phyloP scores from a whole-genome alignment of 35 echinoderm and acorn worm genomes.

The Acanthaster planci region DNA sequence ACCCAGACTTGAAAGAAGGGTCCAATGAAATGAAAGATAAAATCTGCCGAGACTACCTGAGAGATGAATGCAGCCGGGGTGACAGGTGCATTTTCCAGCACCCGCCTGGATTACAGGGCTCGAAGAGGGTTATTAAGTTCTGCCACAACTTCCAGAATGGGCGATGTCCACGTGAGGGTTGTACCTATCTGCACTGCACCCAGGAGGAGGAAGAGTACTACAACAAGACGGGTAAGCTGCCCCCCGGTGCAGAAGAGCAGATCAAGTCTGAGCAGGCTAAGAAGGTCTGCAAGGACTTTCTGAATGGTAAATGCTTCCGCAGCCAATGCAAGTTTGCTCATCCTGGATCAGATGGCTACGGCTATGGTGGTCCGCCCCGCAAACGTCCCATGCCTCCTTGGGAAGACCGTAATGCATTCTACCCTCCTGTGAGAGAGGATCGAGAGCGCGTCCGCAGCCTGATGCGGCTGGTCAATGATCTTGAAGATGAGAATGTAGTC shows the following conservation, averaged over 20 bases:
- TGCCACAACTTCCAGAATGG: conserved; percentile 93
- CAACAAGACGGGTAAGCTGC: conserved; percentile 68
- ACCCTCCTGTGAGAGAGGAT: conserved; percentile 40
- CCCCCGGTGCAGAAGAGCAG: conserved; percentile 55
- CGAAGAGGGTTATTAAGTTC: conserved; percentile 57
- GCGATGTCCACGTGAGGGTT: conserved; percentile 70
- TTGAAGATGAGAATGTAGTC: conserved; percentile 83
- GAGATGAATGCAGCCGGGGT: conserved; percentile 94
- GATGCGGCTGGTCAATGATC: conserved; percentile 14
- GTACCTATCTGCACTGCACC: conserved; percentile 86
- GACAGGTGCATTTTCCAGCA: conserved; percentile 82
- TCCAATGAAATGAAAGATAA: conserved; percentile 1
- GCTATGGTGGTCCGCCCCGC: conserved; percentile 60
- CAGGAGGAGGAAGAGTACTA: conserved; percentile 89
- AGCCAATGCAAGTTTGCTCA: conserved; percentile 84
- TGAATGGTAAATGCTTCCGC: conserved; percentile 73
- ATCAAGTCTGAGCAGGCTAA: conserved; percentile 39
- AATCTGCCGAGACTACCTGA: conserved; percentile 90
- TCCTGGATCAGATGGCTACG: conserved; percentile 62
- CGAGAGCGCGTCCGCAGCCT: conserved; percentile 71
- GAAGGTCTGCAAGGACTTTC: conserved; percentile 76
- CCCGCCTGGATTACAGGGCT: conserved; percentile 59
- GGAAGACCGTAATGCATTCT: conserved; percentile 7
- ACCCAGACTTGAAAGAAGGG: conserved; percentile 47
- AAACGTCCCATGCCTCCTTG: conserved; percentile 20